Evolutionary conservation across 1,140 invertebrate species (phyloP).

Genomic region (Helicoverpa armigera): DNA sequence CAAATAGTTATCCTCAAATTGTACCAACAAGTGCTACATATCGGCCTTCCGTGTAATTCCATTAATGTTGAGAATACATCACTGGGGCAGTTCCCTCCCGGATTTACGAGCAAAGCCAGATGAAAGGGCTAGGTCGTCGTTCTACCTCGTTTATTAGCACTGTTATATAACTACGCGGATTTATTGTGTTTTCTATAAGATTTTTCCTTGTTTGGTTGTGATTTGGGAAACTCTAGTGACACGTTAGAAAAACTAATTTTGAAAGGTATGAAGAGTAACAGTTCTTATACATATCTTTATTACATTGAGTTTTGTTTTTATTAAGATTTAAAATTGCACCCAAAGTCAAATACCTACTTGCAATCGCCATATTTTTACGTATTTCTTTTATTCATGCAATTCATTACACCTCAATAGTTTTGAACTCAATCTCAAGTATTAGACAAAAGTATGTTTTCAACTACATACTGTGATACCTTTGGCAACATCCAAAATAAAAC

Average conservation of each 20-base stretch:
- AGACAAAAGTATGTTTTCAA: too few relatives aligned
- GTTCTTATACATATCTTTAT: too few relatives aligned
- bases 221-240: not conserved
- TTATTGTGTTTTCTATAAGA: conserved; percentile 55
- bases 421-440: too few relatives aligned
- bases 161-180: conserved; percentile 57
- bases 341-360: too few relatives aligned
- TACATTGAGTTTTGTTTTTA: not conserved
- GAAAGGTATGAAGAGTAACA: too few relatives aligned
- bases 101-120: conserved; percentile 61
- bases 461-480: too few relatives aligned
- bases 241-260: not conserved
- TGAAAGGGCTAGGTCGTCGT: conserved; percentile 63
- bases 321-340: too few relatives aligned
- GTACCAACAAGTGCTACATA: conserved; percentile 62
- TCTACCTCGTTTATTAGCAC: conserved; percentile 63
- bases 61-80: conserved; percentile 69
- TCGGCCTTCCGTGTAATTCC: conserved; percentile 65
- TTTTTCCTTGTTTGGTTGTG: not conserved
- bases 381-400: too few relatives aligned
- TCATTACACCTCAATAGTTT: too few relatives aligned
- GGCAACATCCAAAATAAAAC: too few relatives aligned
- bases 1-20: conserved; percentile 63
- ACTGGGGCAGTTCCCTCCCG: conserved; percentile 49
- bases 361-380: too few relatives aligned